Evolutionary conservation across 2,888 invertebrate genomes (phyloP).

Genomic region (Ophioninae sp.): DNA sequence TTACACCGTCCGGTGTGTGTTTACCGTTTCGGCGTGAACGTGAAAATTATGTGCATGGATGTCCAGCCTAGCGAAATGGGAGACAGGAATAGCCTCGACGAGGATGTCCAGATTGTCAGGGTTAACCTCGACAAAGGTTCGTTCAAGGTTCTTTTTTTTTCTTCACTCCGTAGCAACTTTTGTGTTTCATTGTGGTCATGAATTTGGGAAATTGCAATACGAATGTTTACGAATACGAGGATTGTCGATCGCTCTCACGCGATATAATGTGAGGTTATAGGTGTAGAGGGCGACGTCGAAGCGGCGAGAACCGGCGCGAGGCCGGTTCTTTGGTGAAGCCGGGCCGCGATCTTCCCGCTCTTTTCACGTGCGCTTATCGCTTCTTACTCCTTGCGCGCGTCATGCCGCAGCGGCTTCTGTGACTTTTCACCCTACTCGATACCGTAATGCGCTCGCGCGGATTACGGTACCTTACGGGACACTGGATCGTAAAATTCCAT

Average conservation of each 20-base stretch:
- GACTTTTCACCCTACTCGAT: background rate
- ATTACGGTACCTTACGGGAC: background rate
- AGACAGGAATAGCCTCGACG: constrained; percentile 75
- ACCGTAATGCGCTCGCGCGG: background rate
- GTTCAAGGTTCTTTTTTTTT: background rate
- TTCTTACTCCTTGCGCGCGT: background rate
- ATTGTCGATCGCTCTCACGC: background rate
- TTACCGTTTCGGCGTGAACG: constrained; percentile 63
- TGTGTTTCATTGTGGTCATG: too few relatives aligned
- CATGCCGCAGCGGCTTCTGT: background rate
- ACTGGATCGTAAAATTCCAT: background rate
- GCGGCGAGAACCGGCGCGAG: constrained; percentile 16
- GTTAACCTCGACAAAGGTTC: constrained; percentile 76
- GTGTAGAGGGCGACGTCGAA: background rate
- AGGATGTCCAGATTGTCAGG: constrained; percentile 79
- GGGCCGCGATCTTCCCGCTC: constrained; percentile 58
- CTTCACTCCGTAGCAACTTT: background rate
- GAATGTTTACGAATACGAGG: too few relatives aligned
- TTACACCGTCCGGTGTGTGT: constrained; percentile 71
- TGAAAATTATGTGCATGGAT: constrained; percentile 80
- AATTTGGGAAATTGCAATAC: too few relatives aligned
- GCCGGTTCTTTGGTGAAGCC: constrained; percentile 28
- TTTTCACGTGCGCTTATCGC: constrained; percentile 44
- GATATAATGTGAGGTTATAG: background rate
- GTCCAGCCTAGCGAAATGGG: constrained; percentile 79